Base-by-base conservation (phyloP, 2,888 invertebrate species). In the Allygus modestus region DNA sequence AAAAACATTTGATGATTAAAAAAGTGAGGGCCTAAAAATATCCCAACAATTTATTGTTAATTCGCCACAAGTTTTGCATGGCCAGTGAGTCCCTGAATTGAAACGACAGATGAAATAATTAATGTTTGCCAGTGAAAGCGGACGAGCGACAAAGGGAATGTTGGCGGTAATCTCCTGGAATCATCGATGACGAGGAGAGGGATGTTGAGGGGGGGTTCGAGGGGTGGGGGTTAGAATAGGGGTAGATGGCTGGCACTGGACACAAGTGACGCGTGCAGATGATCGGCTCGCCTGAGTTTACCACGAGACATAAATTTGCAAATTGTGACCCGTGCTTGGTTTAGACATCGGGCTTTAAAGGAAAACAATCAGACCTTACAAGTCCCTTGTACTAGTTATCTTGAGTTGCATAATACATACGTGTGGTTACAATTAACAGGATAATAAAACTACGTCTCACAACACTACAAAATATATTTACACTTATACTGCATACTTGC, bases 91-190 rank as follows among this genome's bases (percentile, higher is more conserved):
- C 46, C 12, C 12, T 17, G 46, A 17, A 17, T 46, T 1, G 46
- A 65, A 65, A 1, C 28, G 28, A 65, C 2, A 28, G 28, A 46
- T 46, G 9, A 23, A 65, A 28, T 31, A 28, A 65, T 65, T 65
- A 65, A 65, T 65, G 28, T 65, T 65, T 31, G 20, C 31, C 0
- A 28, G 28, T 65, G 28, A 65, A 28, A 65, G 65, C 26, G 28
- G 65, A 54, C 23, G 54, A 65, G 65, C 15, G 17, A 28, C 65
- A 65, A 65, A 65, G 65, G 65, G 65, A 58, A 28, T 65, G 65
- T 31, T 1, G 54, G 54, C 23, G 7, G 31, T 65, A 65, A 65
- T 65, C 65, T 65, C 15, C 0, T 9, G 65, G 65, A 65, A 65
- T 65, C 65, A 65, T 65, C 65, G 65, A 65, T 28, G 15, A 31